Percentiles rank a stretch among this genome's conserved stretches.
Evolutionary conservation across 2,113 vertebrate genomes (phyloP).

Genomic region (Sinocyclocheilus grahami): DNA sequence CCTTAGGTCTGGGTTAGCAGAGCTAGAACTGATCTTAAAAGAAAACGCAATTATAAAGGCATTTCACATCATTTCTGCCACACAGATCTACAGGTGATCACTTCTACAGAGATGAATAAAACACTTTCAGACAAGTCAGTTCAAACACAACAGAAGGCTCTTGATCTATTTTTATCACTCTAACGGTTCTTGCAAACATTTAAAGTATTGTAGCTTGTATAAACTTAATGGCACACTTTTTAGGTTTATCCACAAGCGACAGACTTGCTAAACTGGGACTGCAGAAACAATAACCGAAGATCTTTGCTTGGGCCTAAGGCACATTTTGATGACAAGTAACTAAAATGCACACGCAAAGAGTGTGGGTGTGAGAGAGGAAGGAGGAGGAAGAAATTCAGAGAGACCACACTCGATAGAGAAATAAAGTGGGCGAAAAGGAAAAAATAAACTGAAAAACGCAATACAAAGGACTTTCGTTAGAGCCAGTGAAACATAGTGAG

Average conservation of each 20-base stretch:
- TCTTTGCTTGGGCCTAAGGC: constrained; percentile 33
- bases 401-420: constrained; percentile 46
- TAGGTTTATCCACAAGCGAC: neutral
- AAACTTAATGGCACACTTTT: constrained; percentile 9
- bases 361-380: constrained; percentile 17
- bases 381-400: constrained; percentile 13
- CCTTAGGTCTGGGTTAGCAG: neutral
- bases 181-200: neutral
- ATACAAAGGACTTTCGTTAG: neutral
- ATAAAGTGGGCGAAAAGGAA: neutral
- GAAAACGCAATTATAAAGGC: constrained; percentile 10
- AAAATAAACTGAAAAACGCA: neutral
- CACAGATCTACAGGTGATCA: neutral
- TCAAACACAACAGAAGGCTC: neutral
- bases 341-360: constrained; percentile 11
- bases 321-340: constrained; percentile 32
- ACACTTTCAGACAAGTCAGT: neutral
- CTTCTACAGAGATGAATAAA: neutral
- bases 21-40: constrained; percentile 6
- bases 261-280: constrained; percentile 12
- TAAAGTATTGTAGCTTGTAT: neutral
- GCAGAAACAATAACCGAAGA: constrained; percentile 19
- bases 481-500: neutral
- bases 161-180: neutral
- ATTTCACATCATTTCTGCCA: neutral